Percentiles rank a stretch among this genome's conserved stretches.
Conservation (phyloP, 2,797 vertebrate genomes). For the Myotis findleyi region DNA sequence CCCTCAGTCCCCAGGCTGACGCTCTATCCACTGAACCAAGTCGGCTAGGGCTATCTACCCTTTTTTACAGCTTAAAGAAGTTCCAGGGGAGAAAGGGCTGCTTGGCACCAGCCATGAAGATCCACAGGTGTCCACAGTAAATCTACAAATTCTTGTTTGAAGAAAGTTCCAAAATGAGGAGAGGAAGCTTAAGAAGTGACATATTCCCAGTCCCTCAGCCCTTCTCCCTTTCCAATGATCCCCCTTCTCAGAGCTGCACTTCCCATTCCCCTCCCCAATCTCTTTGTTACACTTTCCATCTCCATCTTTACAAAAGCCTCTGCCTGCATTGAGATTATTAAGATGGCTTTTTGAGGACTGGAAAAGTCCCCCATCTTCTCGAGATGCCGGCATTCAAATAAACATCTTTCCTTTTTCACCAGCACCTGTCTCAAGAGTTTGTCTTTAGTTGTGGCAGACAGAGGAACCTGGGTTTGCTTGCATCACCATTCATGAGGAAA, state of each 20-base stretch:
- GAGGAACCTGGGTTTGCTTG: neutral
- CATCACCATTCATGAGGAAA: slow-evolving; percentile 23
- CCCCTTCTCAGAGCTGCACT: neutral
- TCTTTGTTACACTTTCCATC: neutral
- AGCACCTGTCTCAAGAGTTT: neutral
- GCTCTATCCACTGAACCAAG: no score
- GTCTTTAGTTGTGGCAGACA: neutral
- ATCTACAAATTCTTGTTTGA: neutral
- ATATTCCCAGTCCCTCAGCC: neutral
- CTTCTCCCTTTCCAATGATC: neutral
- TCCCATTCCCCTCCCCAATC: neutral
- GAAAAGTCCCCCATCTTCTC: neutral
- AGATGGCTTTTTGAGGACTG: neutral
- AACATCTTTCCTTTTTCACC: neutral
- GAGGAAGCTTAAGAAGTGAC: neutral
- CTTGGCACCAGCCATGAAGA: neutral
- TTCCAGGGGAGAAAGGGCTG: neutral
- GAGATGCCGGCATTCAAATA: neutral
- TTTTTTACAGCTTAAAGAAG: neutral
- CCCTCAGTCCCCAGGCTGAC: no score
- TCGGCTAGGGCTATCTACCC: neutral
- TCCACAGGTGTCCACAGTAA: neutral
- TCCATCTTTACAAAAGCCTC: neutral
- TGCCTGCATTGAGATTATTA: neutral
- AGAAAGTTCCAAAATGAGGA: neutral